A percentile compares a stretch with the other conserved stretches of the same genome.
Evolutionary conservation across 1,140 invertebrate genomes (phyloP).

Genomic region (Habropoda laboriosa): DNA sequence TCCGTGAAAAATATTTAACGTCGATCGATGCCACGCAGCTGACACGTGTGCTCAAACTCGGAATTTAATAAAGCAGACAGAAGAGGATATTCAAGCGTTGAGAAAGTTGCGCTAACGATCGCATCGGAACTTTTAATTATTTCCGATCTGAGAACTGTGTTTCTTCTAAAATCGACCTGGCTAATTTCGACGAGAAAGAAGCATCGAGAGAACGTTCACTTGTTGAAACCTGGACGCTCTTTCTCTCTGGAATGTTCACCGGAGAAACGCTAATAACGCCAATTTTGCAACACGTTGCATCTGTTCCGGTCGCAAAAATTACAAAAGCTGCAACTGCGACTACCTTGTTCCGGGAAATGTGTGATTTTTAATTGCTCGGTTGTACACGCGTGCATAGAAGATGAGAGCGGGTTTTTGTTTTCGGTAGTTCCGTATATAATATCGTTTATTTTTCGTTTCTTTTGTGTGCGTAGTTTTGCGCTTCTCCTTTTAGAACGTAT

Average conservation of each 20-base stretch:
- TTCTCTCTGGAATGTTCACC: not conserved
- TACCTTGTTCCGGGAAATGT: not conserved
- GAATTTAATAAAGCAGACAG: not conserved
- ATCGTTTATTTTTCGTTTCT: fast-evolving
- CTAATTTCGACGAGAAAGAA: conserved; percentile 4
- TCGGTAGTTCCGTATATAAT: not conserved
- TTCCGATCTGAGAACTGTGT: not conserved
- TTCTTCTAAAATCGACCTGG: conserved; percentile 4
- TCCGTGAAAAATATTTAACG: not conserved
- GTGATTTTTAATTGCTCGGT: not conserved
- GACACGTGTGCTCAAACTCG: not conserved
- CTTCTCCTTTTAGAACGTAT: too few relatives aligned
- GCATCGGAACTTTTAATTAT: conserved; percentile 8
- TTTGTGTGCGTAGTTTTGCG: not conserved
- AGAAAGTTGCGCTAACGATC: not conserved
- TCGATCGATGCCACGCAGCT: not conserved
- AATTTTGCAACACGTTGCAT: not conserved
- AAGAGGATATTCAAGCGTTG: not conserved
- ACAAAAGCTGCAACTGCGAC: not conserved
- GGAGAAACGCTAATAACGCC: not conserved
- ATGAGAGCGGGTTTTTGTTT: not conserved
- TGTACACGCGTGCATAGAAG: too few relatives aligned
- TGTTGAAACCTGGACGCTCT: conserved; percentile 47
- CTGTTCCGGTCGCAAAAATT: not conserved
- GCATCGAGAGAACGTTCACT: conserved; percentile 21